These are phyloP conservation scores for Temnothorax unifasciatus DNA, from an alignment of 2,888 invertebrate species.

Conservation along the genomic window DNA sequence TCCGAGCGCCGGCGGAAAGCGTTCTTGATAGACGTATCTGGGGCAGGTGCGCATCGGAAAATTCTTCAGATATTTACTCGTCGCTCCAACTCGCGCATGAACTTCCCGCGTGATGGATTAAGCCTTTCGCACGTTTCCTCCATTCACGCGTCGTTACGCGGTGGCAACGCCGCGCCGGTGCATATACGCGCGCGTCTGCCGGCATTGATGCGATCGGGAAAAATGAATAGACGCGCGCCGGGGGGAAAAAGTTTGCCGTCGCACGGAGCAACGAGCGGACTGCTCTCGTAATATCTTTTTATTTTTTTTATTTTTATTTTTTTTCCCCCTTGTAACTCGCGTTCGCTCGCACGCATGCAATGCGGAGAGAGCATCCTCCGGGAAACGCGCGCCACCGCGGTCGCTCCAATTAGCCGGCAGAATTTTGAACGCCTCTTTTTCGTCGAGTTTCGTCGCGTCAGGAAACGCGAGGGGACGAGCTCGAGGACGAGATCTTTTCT, in stretches of 20 bases:
- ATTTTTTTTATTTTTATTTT: not conserved
- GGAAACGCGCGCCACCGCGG: not conserved
- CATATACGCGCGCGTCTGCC: constrained; percentile 5
- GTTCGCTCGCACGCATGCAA: not conserved
- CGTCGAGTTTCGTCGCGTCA: not conserved
- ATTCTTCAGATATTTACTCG: constrained; percentile 52
- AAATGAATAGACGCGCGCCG: not conserved
- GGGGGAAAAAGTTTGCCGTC: not conserved
- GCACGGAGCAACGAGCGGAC: not conserved
- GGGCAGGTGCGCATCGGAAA: constrained; percentile 42
- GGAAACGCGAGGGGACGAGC: not conserved
- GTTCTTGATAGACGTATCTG: constrained; percentile 43
- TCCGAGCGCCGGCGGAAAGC: not conserved
- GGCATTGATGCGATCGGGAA: constrained; percentile 27
- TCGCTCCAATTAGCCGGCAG: constrained; percentile 20
- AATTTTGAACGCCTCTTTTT: not conserved
- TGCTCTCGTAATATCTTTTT: not conserved
- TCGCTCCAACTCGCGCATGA: constrained; percentile 31
- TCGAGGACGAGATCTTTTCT: constrained; percentile 13
- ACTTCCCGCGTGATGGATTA: constrained; percentile 46
- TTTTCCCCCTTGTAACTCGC: not conserved
- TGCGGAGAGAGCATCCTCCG: not conserved
- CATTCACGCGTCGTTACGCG: constrained; percentile 17
- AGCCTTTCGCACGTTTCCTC: constrained; percentile 30
- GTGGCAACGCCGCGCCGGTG: not conserved